phyloP scores from a whole-genome alignment of 2,797 vertebrate species.

The Tapera naevia region DNA sequence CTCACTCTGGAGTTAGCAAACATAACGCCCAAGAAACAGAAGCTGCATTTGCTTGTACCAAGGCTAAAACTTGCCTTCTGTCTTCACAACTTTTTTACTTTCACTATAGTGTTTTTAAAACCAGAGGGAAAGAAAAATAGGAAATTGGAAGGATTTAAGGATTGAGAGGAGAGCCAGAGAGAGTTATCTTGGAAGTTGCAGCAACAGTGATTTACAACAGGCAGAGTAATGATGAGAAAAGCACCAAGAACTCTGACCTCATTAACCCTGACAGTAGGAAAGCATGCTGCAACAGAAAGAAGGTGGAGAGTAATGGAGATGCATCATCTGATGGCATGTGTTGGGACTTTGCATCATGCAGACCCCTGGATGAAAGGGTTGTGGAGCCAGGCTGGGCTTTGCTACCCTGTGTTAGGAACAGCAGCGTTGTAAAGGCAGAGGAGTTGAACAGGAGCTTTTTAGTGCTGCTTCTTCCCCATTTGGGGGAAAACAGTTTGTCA shows the following conservation, averaged over 20 bases:
- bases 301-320: not conserved
- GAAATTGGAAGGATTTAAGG: not conserved
- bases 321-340: not conserved
- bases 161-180: not conserved
- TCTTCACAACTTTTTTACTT: constrained; percentile 34
- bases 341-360: not conserved
- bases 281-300: not conserved
- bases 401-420: not conserved
- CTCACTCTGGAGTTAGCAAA: constrained; percentile 52
- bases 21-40: constrained; percentile 60
- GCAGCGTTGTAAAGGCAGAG: not conserved
- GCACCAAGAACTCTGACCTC: not conserved
- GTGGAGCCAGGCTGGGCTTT: not conserved
- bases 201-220: not conserved
- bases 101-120: not conserved
- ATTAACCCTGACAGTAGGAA: not conserved
- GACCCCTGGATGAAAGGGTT: not conserved
- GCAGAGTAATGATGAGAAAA: not conserved
- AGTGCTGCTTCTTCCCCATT: not conserved
- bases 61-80: constrained; percentile 41
- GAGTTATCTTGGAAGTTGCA: not conserved
- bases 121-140: not conserved
- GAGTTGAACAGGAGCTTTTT: not conserved
- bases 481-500: not conserved
- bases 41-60: constrained; percentile 30